Conservation (phyloP, 1,140 invertebrate species). For the Agrilus planipennis region DNA sequence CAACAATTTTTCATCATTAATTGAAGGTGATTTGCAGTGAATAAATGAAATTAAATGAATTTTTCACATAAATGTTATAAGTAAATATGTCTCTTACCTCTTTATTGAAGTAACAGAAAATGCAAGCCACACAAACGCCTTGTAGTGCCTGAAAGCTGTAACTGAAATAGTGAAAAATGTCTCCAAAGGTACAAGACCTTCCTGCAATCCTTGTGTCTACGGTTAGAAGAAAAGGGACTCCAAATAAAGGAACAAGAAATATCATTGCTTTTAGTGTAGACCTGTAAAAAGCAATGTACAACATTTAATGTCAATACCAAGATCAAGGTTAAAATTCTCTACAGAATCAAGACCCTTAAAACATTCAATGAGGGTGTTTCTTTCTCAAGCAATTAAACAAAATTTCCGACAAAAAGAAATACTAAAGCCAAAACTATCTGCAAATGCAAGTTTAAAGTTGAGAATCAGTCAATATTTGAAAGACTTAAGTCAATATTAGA, state of each 20-base stretch:
- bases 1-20: too few relatives aligned
- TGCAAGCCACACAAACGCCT: constrained; percentile 41
- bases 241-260: constrained; percentile 28
- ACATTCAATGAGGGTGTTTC: not conserved
- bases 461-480: not conserved
- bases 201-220: constrained; percentile 20
- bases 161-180: constrained; percentile 41
- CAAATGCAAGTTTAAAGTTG: not conserved
- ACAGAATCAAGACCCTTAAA: not conserved
- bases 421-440: not conserved
- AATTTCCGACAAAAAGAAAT: not conserved
- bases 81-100: constrained; percentile 35
- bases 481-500: not conserved
- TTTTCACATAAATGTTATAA: not conserved
- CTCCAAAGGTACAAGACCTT: constrained; percentile 36
- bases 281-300: constrained; percentile 22
- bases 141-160: constrained; percentile 44
- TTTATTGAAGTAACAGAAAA: constrained; percentile 47
- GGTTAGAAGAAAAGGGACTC: constrained; percentile 24
- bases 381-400: not conserved
- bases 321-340: not conserved
- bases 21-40: too few relatives aligned
- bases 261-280: constrained; percentile 23
- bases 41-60: not conserved
- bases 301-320: too few relatives aligned